Evolutionary conservation across 1,140 invertebrate species (phyloP).

Genomic region (Brachionus asplanchnoidis): DNA sequence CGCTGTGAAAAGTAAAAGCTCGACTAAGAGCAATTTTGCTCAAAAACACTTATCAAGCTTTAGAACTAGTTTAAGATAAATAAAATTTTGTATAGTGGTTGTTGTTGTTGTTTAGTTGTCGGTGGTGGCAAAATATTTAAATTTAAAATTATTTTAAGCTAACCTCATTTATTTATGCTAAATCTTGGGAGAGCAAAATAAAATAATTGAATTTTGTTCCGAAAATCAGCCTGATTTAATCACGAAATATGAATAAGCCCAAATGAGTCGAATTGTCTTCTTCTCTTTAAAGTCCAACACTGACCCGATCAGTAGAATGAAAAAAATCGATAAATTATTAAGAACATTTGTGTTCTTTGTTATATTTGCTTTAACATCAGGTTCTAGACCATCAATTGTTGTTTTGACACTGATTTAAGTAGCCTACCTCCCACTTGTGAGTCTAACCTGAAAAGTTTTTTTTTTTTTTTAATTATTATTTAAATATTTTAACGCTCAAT

Average conservation of each 20-base stretch:
- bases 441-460: neutral
- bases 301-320: neutral
- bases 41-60: neutral
- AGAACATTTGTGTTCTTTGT: neutral
- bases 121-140: neutral
- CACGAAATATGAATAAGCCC: neutral
- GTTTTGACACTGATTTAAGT: neutral
- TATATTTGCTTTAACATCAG: neutral
- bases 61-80: constrained; percentile 4
- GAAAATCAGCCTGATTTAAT: neutral
- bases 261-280: neutral
- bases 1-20: neutral
- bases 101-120: neutral
- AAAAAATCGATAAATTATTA: neutral
- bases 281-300: neutral
- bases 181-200: neutral
- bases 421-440: neutral
- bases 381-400: neutral
- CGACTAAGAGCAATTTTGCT: neutral
- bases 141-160: neutral
- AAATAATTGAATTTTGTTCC: neutral
- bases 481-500: neutral
- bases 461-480: neutral
- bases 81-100: neutral
- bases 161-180: neutral